Percentiles rank a stretch among this genome's conserved stretches.
Conservation (phyloP, 2,888 invertebrate genomes). For the Perizoma affinitatum region DNA sequence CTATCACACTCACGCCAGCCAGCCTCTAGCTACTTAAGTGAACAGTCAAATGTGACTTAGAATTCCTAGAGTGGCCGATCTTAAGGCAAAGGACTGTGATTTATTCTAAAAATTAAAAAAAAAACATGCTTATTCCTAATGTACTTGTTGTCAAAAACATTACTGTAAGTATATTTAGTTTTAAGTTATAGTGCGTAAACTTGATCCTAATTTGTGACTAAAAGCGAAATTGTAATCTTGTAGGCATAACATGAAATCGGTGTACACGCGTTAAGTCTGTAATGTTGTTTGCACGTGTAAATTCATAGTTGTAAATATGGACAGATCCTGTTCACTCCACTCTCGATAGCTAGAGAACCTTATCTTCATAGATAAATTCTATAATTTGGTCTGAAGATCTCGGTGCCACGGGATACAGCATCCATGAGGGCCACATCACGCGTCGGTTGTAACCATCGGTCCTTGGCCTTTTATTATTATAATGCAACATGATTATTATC, state of each 20-base stretch:
- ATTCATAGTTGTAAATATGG: no score
- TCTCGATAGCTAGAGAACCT: no score
- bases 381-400: no score
- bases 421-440: no score
- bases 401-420: no score
- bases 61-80: constrained; percentile 65
- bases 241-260: constrained; percentile 50
- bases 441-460: no score
- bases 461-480: no score
- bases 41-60: constrained; percentile 38
- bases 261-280: constrained; percentile 38
- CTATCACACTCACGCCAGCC: constrained; percentile 13
- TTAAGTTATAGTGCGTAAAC: constrained; percentile 64
- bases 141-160: constrained; percentile 66
- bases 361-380: no score
- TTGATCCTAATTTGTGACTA: constrained; percentile 72
- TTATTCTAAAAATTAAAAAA: constrained; percentile 72
- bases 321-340: no score
- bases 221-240: constrained; percentile 56
- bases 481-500: no score
- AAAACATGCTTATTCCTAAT: constrained; percentile 79
- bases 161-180: constrained; percentile 62
- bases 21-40: background rate
- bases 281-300: constrained; percentile 10
- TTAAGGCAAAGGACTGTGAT: constrained; percentile 80